phyloP scores from a whole-genome alignment of 2,113 vertebrate genomes.

The Nothocercus julius region DNA sequence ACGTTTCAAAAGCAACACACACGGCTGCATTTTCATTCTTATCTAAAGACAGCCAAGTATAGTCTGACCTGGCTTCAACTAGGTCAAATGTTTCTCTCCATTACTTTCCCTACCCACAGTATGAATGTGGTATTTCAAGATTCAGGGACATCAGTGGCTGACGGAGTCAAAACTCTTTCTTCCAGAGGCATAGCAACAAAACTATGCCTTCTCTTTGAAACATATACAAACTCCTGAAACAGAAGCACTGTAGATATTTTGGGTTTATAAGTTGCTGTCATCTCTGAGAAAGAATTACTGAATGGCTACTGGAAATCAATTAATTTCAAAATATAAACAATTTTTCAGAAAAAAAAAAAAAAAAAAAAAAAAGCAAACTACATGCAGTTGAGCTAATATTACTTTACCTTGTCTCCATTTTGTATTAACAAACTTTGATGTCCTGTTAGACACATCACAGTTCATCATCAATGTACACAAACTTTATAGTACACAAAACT shows the following conservation, averaged over 20 bases:
- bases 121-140: not conserved
- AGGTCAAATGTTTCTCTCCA: not conserved
- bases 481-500: not conserved
- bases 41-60: not conserved
- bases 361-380: not conserved
- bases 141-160: not conserved
- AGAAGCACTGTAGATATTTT: not conserved
- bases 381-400: not conserved
- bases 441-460: not conserved
- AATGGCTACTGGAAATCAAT: not conserved
- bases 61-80: not conserved
- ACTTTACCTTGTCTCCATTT: not conserved
- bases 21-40: not conserved
- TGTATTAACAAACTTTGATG: not conserved
- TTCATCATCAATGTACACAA: not conserved
- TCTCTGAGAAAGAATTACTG: not conserved
- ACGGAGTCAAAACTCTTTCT: not conserved
- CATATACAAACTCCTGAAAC: not conserved
- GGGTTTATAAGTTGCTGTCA: not conserved
- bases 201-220: not conserved
- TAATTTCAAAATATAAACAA: not conserved
- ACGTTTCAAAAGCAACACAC: not conserved
- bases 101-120: not conserved
- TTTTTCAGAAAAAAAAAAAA: not conserved
- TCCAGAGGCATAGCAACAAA: not conserved